These are phyloP conservation scores for Spisula solida DNA, from an alignment of 2,888 invertebrate species.

Conservation along the genomic window DNA sequence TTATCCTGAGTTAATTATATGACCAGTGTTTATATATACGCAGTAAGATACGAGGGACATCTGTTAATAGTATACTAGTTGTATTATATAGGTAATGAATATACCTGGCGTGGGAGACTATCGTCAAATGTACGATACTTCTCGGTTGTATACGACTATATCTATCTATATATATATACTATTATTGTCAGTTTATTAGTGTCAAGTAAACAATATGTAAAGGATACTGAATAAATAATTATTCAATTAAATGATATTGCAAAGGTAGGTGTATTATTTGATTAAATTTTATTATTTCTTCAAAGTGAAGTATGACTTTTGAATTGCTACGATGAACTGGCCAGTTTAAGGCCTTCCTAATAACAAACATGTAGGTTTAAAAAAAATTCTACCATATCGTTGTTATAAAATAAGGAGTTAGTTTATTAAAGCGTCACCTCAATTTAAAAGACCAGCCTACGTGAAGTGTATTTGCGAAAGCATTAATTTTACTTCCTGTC, in stretches of 20 bases:
- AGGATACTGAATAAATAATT: neutral
- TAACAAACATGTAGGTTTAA: too few species aligned
- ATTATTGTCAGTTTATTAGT: neutral
- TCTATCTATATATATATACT: neutral
- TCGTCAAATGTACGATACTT: neutral
- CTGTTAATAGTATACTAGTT: neutral
- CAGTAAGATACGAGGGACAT: neutral
- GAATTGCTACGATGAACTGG: too few species aligned
- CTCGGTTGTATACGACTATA: neutral
- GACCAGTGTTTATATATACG: constrained; percentile 10
- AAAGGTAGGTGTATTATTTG: neutral
- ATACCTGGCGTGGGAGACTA: neutral
- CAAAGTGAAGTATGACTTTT: too few species aligned
- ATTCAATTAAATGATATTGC: neutral
- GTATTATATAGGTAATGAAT: neutral
- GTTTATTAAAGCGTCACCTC: too few species aligned
- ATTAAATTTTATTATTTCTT: neutral
- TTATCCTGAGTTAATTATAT: constrained; percentile 5
- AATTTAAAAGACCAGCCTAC: too few species aligned
- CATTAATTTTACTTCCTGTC: too few species aligned
- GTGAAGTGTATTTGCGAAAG: too few species aligned
- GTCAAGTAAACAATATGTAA: neutral
- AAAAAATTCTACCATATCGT: too few species aligned
- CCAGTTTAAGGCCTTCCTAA: too few species aligned
- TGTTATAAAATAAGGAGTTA: too few species aligned